A percentile compares a stretch with the other conserved stretches of the same genome.
Conservation (phyloP, 2,888 invertebrate genomes). For the Caenorhabditis sinica region DNA sequence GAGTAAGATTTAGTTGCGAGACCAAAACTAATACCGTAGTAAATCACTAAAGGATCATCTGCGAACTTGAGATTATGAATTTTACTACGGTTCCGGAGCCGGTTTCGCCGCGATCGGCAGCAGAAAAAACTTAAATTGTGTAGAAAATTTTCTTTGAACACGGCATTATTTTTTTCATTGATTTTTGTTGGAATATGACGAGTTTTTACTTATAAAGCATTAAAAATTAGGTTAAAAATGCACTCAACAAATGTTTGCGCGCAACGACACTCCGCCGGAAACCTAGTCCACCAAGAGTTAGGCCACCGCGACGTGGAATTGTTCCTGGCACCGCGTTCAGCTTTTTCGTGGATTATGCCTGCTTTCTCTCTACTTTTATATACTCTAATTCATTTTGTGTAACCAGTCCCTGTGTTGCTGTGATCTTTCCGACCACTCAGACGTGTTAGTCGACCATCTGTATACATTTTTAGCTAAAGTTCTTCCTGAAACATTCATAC, state of each 20-base stretch:
- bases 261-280: conserved; percentile 58
- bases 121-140: no score
- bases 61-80: no score
- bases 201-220: neutral
- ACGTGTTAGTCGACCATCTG: conserved; percentile 37
- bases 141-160: no score
- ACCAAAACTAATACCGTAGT: no score
- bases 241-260: conserved; percentile 40
- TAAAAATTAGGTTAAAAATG: conserved; percentile 9
- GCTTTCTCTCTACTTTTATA: conserved; percentile 14
- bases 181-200: neutral
- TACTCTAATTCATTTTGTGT: conserved; percentile 51
- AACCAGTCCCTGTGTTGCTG: conserved; percentile 46
- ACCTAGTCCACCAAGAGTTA: conserved; percentile 48
- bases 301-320: conserved; percentile 66
- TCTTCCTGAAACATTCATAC: neutral
- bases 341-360: conserved; percentile 26
- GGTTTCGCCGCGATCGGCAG: no score
- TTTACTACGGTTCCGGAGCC: no score
- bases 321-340: conserved; percentile 1
- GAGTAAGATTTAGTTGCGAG: no score
- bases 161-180: no score
- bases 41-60: no score
- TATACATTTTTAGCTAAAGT: neutral
- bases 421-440: conserved; percentile 47